Evolutionary conservation across 2,888 invertebrate genomes (phyloP).

Genomic region (Xestia c-nigrum): DNA sequence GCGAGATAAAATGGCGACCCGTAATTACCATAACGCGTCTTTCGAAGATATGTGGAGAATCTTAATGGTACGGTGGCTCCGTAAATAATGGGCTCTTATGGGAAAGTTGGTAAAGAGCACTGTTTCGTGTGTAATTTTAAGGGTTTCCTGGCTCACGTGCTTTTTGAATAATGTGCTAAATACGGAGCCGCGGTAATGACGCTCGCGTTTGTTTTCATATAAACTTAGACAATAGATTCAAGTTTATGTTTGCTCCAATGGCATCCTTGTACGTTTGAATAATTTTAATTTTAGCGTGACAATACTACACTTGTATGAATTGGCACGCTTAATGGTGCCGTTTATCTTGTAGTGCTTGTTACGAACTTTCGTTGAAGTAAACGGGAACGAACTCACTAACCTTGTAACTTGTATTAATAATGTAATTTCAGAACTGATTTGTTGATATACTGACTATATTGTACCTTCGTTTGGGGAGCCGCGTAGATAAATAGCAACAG

Average conservation of each 20-base stretch:
- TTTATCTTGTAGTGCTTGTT: constrained; percentile 53
- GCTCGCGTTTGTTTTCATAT: constrained; percentile 79
- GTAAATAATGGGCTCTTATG: constrained; percentile 91
- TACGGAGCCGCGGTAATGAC: constrained; percentile 81
- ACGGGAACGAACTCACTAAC: constrained; percentile 46
- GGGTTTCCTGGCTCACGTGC: constrained; percentile 88
- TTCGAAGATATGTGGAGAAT: constrained; percentile 90
- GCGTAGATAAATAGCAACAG: constrained; percentile 60
- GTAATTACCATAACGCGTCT: constrained; percentile 90
- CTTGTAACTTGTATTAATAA: constrained; percentile 43
- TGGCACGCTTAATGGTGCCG: constrained; percentile 44
- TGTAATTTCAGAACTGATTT: constrained; percentile 32
- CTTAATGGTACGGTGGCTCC: constrained; percentile 90
- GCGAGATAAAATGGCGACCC: constrained; percentile 90
- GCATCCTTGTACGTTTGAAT: constrained; percentile 58
- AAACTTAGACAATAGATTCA: constrained; percentile 72
- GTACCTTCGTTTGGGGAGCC: constrained; percentile 39
- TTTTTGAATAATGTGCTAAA: constrained; percentile 89
- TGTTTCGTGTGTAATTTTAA: constrained; percentile 90
- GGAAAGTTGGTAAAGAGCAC: constrained; percentile 90
- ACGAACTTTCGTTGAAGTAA: constrained; percentile 38
- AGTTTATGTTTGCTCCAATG: constrained; percentile 57
- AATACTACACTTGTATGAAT: constrained; percentile 52
- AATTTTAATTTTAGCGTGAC: constrained; percentile 59
- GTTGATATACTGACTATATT: constrained; percentile 27